Evolutionary conservation across 1,140 invertebrate species (phyloP).

Genomic region (Ostrea denselamellosa): DNA sequence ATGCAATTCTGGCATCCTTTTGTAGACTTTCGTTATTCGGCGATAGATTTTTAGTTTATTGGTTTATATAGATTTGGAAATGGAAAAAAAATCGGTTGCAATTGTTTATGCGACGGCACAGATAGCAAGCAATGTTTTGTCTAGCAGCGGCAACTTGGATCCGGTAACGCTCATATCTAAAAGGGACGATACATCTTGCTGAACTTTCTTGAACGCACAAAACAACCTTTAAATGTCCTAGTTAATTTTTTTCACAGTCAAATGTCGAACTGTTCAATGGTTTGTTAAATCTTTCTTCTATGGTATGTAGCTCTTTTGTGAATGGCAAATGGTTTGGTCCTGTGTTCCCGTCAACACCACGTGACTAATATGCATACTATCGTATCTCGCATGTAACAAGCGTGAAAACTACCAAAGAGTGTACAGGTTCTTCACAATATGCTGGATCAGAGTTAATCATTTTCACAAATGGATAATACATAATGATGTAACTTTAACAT

Average conservation of each 20-base stretch:
- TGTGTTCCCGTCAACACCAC: background rate
- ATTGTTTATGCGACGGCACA: background rate
- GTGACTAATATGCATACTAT: constrained; percentile 29
- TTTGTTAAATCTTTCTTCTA: constrained; percentile 32
- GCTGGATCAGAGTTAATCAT: background rate
- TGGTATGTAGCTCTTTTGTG: constrained; percentile 39
- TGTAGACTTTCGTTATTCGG: no score
- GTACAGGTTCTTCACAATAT: constrained; percentile 6
- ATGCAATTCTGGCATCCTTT: background rate
- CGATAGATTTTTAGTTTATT: no score
- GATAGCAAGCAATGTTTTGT: background rate
- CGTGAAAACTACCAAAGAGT: background rate
- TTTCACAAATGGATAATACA: background rate
- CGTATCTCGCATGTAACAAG: constrained; percentile 15
- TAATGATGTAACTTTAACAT: background rate
- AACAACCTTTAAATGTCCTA: constrained; percentile 25
- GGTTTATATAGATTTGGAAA: background rate
- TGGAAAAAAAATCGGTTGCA: background rate
- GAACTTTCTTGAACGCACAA: background rate
- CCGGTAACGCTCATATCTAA: background rate
- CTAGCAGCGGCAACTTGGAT: background rate
- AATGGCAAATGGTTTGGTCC: background rate
- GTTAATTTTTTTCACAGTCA: constrained; percentile 30
- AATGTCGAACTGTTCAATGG: constrained; percentile 26
- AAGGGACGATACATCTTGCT: background rate